Percentiles rank a stretch among this genome's conserved stretches.
phyloP scores from a whole-genome alignment of 2,888 invertebrate genomes.

The Machimus atricapillus region DNA sequence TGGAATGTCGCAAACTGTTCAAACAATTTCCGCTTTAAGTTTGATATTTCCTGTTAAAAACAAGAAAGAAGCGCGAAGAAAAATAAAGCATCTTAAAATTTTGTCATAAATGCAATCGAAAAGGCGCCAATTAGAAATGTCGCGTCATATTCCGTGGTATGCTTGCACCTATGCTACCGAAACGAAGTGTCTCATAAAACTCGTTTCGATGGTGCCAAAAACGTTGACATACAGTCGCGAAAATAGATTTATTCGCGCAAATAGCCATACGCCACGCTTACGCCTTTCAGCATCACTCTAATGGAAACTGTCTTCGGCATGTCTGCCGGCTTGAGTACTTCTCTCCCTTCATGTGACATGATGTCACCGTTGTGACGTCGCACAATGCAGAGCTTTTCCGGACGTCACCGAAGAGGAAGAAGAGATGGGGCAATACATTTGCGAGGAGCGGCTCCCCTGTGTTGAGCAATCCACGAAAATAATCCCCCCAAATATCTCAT shows the following conservation, averaged over 20 bases:
- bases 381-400: neutral
- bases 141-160: neutral
- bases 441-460: neutral
- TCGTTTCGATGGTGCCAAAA: neutral
- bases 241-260: neutral
- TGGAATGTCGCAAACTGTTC: neutral
- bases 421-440: neutral
- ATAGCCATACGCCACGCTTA: neutral
- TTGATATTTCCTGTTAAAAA: neutral
- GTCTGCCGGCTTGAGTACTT: neutral
- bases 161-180: neutral
- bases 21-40: neutral
- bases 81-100: neutral
- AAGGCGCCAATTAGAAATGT: neutral
- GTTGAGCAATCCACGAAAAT: slow-evolving; percentile 20
- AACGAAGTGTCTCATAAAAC: neutral
- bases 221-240: neutral
- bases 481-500: slow-evolving; percentile 23
- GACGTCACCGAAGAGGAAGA: neutral
- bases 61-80: neutral
- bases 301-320: neutral
- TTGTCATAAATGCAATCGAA: neutral
- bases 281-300: neutral
- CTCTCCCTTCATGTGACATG: neutral
- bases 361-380: neutral